Evolutionary conservation across 2,888 invertebrate genomes (phyloP), one percentile per base, ranked within the genome.

Genomic region (Empis stercorea): DNA sequence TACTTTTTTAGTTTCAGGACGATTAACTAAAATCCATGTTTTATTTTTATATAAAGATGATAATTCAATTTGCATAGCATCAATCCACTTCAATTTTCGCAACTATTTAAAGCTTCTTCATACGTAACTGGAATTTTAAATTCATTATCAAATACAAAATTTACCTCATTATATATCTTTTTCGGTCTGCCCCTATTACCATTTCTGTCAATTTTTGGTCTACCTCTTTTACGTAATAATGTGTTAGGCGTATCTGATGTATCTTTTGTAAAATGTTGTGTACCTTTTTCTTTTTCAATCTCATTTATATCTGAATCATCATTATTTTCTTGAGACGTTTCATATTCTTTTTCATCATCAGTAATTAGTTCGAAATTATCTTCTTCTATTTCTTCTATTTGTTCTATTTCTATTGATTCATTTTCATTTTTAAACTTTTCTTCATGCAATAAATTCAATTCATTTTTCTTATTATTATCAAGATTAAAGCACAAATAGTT

Each of bases 11-110:
- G n/a, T 36, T 14, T 34, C 23, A 34, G 6, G n/a, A n/a, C n/a
- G n/a, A n/a, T n/a, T n/a, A n/a, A n/a, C n/a, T n/a, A 47, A 20
- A 10, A 38, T 16, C 48, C 51, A 51, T 6, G 48, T 51, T n/a
- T 36, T 30, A 15, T 45, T 48, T 23, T 17, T 10, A 3, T 32
- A 37, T 15, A 51, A 44, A 2, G 51, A 51, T 34, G 14, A n/a
- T 11, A 32, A 44, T 32, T 48, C 48, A 2, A 11, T 38, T 7
- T 48, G 23, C 42, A 51, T 51, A 2, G 46, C 48, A 32, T 45
- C 11, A 9, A 44, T n/a, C 48, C 46, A 49, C 10, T 44, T 41
- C 1, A 34, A 10, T 17, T 41, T 6, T 48, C 42, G 34, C 30
- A 13, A 30, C 30, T 14, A 30, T 30, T 48, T 2, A 48, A 13